Evolutionary conservation across 1,140 invertebrate species (phyloP).

Genomic region (Conus betulinus): DNA sequence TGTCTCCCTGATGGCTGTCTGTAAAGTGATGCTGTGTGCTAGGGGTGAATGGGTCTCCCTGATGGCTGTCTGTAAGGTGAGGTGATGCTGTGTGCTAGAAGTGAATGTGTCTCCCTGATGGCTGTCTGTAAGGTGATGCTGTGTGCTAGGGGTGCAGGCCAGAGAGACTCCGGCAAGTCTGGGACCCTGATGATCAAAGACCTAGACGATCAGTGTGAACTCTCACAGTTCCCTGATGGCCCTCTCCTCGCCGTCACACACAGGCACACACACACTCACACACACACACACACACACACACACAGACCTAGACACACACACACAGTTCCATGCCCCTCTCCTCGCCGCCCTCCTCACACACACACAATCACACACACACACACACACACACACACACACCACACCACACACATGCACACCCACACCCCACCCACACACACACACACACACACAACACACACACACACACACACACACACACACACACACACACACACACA

Average conservation of each 20-base stretch:
- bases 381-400: not conserved
- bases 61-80: not conserved
- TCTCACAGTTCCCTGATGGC: not conserved
- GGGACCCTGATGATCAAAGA: not conserved
- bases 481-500: not conserved
- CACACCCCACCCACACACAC: no score
- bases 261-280: not conserved
- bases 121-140: not conserved
- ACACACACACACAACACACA: not conserved
- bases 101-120: no score
- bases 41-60: not conserved
- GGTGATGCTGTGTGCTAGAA: not conserved
- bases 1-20: not conserved
- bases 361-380: constrained; percentile 7
- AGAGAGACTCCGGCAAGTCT: not conserved
- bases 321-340: no score
- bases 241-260: not conserved
- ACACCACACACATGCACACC: no score
- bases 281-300: not conserved
- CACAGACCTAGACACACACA: no score
- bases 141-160: not conserved
- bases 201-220: not conserved
- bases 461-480: constrained; percentile 3
- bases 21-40: not conserved
- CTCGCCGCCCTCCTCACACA: no score